Evolutionary conservation across 2,113 vertebrate genomes (phyloP), one percentile per base, ranked within the genome.

Genomic region (Plectropomus leopardus): DNA sequence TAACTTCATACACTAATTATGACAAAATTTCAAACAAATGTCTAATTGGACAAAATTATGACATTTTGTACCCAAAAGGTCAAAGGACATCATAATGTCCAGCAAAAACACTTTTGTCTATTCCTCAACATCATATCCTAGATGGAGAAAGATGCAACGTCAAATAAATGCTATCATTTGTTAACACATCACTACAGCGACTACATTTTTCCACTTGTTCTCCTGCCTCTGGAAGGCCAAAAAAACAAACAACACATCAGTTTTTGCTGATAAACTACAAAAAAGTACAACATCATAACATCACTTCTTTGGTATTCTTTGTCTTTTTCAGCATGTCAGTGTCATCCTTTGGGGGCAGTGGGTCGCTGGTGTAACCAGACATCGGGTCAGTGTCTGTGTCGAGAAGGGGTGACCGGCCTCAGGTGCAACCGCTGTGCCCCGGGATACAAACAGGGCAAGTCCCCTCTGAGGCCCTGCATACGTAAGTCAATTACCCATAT

Each of bases 351-450:
- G 66, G 97, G 97, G 32, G 96, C 97, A 0, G 93, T 94, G 28
- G 95, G 96, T 1, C 90, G 55, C 23, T 92, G 93, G 92, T 98
- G 97, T 83, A 97, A 97, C 92, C 96, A 97, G 92, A 97, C 96
- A 1, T 96, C 95, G 0, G 97, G 97, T 23, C 97, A 97, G 83
- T 98, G 97, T 75, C 89, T 95, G 63, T 98, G 97, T 90, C 96
- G 96, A 66, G 90, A 96, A 1, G 97, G 97, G 1, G 97, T 97
- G 84, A 95, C 92, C 0, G 96, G 96, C 55, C 91, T 94, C 67
- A 95, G 94, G 17, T 98, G 97, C 86, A 97, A 95, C 88, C 97
- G 94, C 81, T 97, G 97, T 24, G 93, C 95, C 21, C 92, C 91
- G 0, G 96, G 97, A 45, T 98, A 94, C 92, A 96, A 96, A 84